These are phyloP conservation scores for Petrolisthes manimaculis DNA, from an alignment of 2,888 invertebrate species.

Conservation along the genomic window DNA sequence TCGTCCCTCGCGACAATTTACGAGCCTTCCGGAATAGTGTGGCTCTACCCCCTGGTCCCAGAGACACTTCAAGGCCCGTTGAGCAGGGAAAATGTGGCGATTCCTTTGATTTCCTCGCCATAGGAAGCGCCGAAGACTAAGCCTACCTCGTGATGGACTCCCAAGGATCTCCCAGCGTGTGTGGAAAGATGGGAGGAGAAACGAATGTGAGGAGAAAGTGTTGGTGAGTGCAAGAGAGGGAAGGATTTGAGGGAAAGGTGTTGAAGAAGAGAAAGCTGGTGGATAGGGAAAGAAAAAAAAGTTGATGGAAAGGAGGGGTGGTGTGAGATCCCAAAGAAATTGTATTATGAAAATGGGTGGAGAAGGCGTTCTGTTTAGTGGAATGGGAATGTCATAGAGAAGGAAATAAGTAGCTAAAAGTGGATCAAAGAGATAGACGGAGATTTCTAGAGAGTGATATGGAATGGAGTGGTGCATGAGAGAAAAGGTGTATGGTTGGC, in stretches of 20 bases:
- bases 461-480: too few species aligned
- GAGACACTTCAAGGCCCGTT: constrained; percentile 40
- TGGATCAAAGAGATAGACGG: too few species aligned
- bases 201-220: neutral
- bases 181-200: constrained; percentile 2
- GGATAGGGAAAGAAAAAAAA: neutral
- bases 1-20: constrained; percentile 34
- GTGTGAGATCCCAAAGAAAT: too few species aligned
- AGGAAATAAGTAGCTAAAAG: too few species aligned
- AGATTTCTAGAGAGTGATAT: too few species aligned
- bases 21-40: constrained; percentile 28
- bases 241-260: neutral
- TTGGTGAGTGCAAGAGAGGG: neutral
- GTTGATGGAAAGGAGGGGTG: neutral
- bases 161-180: constrained; percentile 3
- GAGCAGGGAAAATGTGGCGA: constrained; percentile 40
- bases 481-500: too few species aligned
- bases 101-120: constrained; percentile 38
- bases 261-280: neutral
- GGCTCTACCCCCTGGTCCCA: neutral
- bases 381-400: too few species aligned
- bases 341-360: too few species aligned
- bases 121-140: constrained; percentile 28
- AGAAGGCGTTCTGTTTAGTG: too few species aligned
- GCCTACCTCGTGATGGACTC: constrained; percentile 36